Evolutionary conservation across 2,797 vertebrate species (phyloP), one percentile per base, ranked within the genome.

Genomic region (Loriculus beryllinus): DNA sequence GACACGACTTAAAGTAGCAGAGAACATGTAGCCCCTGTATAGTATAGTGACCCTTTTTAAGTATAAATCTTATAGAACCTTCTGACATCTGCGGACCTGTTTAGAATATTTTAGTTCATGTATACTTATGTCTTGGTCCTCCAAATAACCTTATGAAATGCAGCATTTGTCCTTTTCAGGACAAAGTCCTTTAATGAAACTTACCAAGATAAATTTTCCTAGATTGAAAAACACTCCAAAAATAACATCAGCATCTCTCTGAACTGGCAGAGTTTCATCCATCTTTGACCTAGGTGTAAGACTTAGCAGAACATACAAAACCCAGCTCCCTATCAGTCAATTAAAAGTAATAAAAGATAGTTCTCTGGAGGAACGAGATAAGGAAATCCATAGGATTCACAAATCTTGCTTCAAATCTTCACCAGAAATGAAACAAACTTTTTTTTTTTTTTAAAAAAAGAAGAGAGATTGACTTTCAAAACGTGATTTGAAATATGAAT

Each of bases 251-350:
- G 37, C 22, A 67, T 8, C n/a, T 84, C n/a, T 68, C 20, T 33
- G 37, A 79, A 74, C 20, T 47, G 70, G 31, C 70, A 86, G 76
- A 86, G 54, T 74, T 74, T 57, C 86, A 82, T 74, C 67, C 35
- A 25, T 67, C 39, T 92, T 86, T 93, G 89, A 93, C 48, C 40
- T 77, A 90, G n/a, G 77, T 82, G n/a, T 10, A 77, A 82, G 45
- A 86, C 37, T 79, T 72, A 64, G 48, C 37, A 84, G 67, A 75
- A 77, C 33, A 57, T 0, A 62, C 12, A 84, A 90, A 83, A 23
- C 8, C 51, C 71, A 57, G 37, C 10, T 76, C 40, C 14, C n/a
- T 35, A 10, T 57, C 77, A 93, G 45, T 33, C 62, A 40, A 74
- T 59, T 33, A 74, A 21, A 12, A 72, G 22, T 48, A 92, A 84